Base-by-base conservation (phyloP, 2,797 vertebrate genomes). In the Rousettus madagascariensis region DNA sequence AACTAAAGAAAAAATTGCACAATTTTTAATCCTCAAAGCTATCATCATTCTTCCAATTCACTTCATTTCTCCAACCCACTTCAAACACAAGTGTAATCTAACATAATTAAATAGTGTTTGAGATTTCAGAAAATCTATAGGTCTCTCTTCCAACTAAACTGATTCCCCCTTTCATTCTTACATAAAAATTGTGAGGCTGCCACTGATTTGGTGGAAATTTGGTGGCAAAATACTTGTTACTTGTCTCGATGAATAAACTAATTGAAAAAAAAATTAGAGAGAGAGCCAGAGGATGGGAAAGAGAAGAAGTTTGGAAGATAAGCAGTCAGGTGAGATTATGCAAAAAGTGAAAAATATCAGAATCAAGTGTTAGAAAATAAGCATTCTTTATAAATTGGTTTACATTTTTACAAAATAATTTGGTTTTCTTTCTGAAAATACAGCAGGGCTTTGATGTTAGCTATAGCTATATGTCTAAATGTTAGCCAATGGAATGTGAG, bases 211-310 rank as follows among this genome's bases (percentile, higher is more conserved):
- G 3, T 30, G 43, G n/a, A 15, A 46, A 38, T 36, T 53, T 77
- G 10, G 41, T 63, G 24, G 26, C 26, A 41, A 19, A 8, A 11
- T 51, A n/a, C 36, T 69, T 51, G 22, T n/a, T 72, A 77, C 55
- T 82, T n/a, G 4, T 71, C n/a, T 30, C 20, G 6, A 0, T 5
- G n/a, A 65, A 53, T n/a, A 26, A 41, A 83, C 51, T 16, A 26
- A 16, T 43, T 33, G 49, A 38, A 19, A 8, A 7, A 79, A 43
- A 41, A 57, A 11, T 4, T 4, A 26, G 9, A 57, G 10, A 16
- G 57, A 17, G 22, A 15, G 11, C 17, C 0, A 1, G 8, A 1
- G 30, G 2, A n/a, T 3, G 30, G 26, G 33, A 36, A 2, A 28
- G 0, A 2, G 20, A 28, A 43, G 9, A 59, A 28, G 19, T 51